A percentile compares a stretch with the other conserved stretches of the same genome.
These are phyloP conservation scores for Hermodice carunculata DNA, from an alignment of 2,888 invertebrate genomes.

Conservation along the genomic window DNA sequence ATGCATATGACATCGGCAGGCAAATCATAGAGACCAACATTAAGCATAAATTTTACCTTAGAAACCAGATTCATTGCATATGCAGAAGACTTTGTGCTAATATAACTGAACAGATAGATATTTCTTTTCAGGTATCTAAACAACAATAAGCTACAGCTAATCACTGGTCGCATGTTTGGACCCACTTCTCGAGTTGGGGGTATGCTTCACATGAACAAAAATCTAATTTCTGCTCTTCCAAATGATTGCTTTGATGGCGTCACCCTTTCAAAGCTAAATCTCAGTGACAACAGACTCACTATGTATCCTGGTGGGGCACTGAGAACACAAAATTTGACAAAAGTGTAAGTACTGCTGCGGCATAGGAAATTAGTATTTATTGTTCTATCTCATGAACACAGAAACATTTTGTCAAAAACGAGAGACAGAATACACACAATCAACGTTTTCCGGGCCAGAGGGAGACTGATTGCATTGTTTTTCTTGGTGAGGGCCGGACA, in stretches of 20 bases:
- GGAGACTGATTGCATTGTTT: no score
- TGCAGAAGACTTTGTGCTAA: no score
- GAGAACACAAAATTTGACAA: slow-evolving; percentile 32
- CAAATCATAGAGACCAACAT: no score
- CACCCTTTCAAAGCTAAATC: slow-evolving; percentile 28
- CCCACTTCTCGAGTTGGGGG: slow-evolving; percentile 14
- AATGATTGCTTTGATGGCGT: slow-evolving; percentile 43
- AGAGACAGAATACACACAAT: no score
- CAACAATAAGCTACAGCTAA: slow-evolving; percentile 16
- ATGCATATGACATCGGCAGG: no score
- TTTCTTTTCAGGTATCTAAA: slow-evolving; percentile 22
- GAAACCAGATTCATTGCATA: no score
- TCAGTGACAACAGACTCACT: slow-evolving; percentile 40
- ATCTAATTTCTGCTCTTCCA: slow-evolving; percentile 38
- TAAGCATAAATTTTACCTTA: no score
- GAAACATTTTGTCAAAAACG: neutral
- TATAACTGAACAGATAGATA: no score
- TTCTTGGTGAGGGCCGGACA: no score
- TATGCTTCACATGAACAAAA: slow-evolving; percentile 35
- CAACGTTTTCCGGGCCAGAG: no score
- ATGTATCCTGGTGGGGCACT: slow-evolving; percentile 42
- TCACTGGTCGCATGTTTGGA: slow-evolving; percentile 34
- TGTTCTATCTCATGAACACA: no score
- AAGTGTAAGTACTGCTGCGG: slow-evolving; percentile 40
- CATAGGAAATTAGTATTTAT: no score